These are phyloP conservation scores for Rambutsinella grinnellia DNA, from an alignment of 2,888 invertebrate genomes.

Conservation along the genomic window DNA sequence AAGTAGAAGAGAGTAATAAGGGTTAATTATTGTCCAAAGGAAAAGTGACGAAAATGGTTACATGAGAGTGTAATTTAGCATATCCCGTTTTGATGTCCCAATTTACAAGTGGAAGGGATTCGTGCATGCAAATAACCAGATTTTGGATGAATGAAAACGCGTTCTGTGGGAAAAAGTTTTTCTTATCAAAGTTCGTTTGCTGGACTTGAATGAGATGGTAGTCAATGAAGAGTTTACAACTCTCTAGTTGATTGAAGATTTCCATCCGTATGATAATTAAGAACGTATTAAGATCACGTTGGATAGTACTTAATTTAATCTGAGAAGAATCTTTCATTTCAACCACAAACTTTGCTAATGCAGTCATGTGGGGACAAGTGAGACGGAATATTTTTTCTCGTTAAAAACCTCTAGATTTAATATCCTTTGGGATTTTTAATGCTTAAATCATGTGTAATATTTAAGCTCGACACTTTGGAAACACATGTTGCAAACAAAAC, in stretches of 20 bases:
- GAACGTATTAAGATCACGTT: too few species aligned
- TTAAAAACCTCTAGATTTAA: too few species aligned
- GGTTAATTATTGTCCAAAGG: constrained; percentile 24
- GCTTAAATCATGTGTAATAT: not conserved
- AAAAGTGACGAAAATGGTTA: constrained; percentile 40
- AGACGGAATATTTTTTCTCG: too few species aligned
- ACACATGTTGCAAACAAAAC: constrained; percentile 35
- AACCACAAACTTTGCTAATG: too few species aligned
- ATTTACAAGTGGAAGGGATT: constrained; percentile 21
- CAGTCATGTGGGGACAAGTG: too few species aligned
- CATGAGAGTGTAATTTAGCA: constrained; percentile 45
- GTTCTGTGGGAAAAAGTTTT: constrained; percentile 35
- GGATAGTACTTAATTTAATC: too few species aligned
- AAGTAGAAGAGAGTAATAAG: constrained; percentile 24
- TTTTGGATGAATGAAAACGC: not conserved
- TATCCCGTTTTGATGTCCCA: constrained; percentile 44
- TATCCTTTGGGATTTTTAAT: too few species aligned
- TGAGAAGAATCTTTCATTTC: too few species aligned
- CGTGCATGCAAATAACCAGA: constrained; percentile 46
- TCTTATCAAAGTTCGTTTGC: not conserved
- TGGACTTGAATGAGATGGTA: too few species aligned
- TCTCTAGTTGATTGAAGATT: too few species aligned
- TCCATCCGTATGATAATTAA: too few species aligned
- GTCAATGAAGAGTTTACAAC: too few species aligned
- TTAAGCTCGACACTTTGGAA: constrained; percentile 4